Evolutionary conservation across 2,113 vertebrate species (phyloP).

Genomic region (Tretioscincus oriximinensis): DNA sequence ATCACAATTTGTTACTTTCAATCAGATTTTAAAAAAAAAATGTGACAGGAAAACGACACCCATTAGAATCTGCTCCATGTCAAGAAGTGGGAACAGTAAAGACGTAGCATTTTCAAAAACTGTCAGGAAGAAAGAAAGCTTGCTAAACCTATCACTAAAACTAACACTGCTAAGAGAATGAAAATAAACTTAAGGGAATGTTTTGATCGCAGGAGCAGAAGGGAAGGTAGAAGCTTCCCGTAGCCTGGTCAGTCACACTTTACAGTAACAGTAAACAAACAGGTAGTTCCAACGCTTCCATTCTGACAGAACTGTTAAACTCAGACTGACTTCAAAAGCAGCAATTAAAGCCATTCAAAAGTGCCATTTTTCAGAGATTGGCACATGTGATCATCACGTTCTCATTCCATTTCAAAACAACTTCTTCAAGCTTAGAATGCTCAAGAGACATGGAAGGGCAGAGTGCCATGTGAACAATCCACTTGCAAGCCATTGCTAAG

Average conservation of each 20-base stretch:
- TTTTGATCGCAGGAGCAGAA: neutral
- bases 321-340: too few species aligned
- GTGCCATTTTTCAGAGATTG: too few species aligned
- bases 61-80: slow-evolving; percentile 4
- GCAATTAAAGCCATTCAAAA: too few species aligned
- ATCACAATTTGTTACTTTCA: neutral
- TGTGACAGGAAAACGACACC: slow-evolving; percentile 16
- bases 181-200: neutral
- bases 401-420: too few species aligned
- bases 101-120: neutral
- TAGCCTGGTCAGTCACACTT: neutral
- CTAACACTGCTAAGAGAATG: neutral
- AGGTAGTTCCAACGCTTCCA: neutral
- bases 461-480: too few species aligned
- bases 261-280: neutral
- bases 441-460: too few species aligned
- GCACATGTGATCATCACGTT: too few species aligned
- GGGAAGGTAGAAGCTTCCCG: neutral
- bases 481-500: too few species aligned
- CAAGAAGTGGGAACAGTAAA: slow-evolving; percentile 16
- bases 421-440: too few species aligned
- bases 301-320: neutral
- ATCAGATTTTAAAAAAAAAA: neutral
- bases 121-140: neutral
- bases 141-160: neutral